phyloP scores from a whole-genome alignment of 2,888 invertebrate genomes.

The Plagodis pulveraria region DNA sequence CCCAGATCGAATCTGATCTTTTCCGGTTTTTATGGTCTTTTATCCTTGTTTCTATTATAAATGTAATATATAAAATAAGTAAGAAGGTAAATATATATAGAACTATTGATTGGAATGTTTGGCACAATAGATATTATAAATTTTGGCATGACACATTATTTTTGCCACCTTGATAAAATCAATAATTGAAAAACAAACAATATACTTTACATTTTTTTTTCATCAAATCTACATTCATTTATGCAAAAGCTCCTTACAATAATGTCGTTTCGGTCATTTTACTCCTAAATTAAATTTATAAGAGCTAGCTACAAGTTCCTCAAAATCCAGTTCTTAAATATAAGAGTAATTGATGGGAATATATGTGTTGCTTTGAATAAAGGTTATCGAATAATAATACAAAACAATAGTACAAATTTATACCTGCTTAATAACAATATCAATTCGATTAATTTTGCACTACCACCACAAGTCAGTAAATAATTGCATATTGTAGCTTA shows the following conservation, averaged over 20 bases:
- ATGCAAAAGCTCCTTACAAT: constrained; percentile 7
- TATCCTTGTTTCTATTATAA: constrained; percentile 2
- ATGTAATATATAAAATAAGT: not conserved
- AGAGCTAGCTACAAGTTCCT: constrained; percentile 7
- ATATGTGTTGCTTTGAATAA: not conserved
- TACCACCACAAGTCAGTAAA: constrained; percentile 24
- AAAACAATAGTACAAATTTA: constrained; percentile 10
- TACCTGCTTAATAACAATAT: constrained; percentile 27
- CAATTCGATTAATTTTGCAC: constrained; percentile 19
- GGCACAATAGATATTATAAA: no score
- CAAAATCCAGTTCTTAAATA: constrained; percentile 8
- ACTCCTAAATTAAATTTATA: constrained; percentile 4
- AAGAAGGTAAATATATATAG: not conserved
- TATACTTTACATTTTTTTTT: not conserved
- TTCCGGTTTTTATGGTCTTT: not conserved
- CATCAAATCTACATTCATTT: not conserved
- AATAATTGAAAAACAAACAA: not conserved
- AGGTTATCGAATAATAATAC: no score
- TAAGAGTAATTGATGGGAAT: constrained; percentile 3
- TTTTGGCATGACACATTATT: constrained; percentile 3
- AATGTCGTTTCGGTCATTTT: constrained; percentile 1
- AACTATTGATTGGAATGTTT: not conserved
- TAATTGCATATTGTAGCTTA: constrained; percentile 13
- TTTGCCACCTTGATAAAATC: not conserved
- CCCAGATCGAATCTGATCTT: constrained; percentile 5